A percentile compares a stretch with the other conserved stretches of the same genome.
Evolutionary conservation across 1,140 invertebrate genomes (phyloP).

Genomic region (Galleria mellonella): DNA sequence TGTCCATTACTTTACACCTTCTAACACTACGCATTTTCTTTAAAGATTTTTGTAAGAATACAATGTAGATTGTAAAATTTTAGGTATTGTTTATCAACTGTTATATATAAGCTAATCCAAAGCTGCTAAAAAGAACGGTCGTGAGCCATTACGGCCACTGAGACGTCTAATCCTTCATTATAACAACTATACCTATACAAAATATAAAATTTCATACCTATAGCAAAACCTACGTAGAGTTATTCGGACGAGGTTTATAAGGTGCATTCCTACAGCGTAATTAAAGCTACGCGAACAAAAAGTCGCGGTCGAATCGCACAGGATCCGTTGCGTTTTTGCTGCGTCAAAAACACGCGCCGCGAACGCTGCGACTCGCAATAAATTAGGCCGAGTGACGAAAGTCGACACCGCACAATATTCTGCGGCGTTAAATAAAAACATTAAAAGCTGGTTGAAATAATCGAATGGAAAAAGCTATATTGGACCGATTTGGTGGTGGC

Average conservation of each 20-base stretch:
- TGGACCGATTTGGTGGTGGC: slow-evolving; percentile 54
- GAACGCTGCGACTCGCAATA: slow-evolving; percentile 50
- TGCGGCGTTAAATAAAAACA: slow-evolving; percentile 66
- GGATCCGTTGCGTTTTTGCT: slow-evolving; percentile 34
- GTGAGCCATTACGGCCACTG: too few relatives aligned
- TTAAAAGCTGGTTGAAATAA: slow-evolving; percentile 65
- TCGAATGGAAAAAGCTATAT: slow-evolving; percentile 55
- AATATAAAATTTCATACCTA: too few relatives aligned
- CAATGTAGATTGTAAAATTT: too few relatives aligned
- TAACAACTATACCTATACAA: too few relatives aligned
- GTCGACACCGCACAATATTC: slow-evolving; percentile 60
- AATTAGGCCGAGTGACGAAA: slow-evolving; percentile 59
- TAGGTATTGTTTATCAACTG: too few relatives aligned
- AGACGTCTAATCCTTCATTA: too few relatives aligned
- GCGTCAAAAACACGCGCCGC: slow-evolving; percentile 50
- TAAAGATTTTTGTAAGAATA: too few relatives aligned
- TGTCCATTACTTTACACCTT: too few relatives aligned
- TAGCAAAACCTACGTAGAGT: too few relatives aligned
- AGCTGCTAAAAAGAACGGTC: too few relatives aligned
- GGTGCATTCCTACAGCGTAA: slow-evolving; percentile 36
- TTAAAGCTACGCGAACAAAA: slow-evolving; percentile 62
- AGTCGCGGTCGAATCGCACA: slow-evolving; percentile 39
- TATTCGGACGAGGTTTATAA: background rate
- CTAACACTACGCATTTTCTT: too few relatives aligned
- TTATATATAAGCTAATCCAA: too few relatives aligned